Evolutionary conservation across 2,888 invertebrate species (phyloP).

Genomic region (Mimumesa dahlbomi): DNA sequence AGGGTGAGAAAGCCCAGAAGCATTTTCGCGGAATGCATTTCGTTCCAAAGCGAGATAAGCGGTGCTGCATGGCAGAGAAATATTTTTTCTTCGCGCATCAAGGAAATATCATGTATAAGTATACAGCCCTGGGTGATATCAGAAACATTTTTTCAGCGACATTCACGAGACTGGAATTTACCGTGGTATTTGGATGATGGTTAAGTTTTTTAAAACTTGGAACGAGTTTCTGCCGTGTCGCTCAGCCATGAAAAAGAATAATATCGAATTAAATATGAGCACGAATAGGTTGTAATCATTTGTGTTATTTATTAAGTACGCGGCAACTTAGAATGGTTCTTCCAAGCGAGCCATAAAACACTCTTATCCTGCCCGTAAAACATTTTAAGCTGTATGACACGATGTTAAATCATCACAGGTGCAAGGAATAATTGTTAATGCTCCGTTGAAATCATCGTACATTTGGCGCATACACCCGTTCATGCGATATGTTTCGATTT

Average conservation of each 20-base stretch:
- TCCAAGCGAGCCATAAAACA: too few relatives aligned
- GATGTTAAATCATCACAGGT: too few relatives aligned
- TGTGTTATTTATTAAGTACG: slow-evolving; percentile 1
- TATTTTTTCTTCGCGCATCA: slow-evolving; percentile 44
- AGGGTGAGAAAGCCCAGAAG: slow-evolving; percentile 16
- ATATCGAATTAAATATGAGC: too few relatives aligned
- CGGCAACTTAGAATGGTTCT: too few relatives aligned
- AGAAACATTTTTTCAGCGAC: slow-evolving; percentile 3
- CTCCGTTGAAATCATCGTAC: not conserved
- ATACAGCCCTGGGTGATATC: slow-evolving; percentile 28
- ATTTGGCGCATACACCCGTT: not conserved
- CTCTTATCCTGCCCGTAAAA: too few relatives aligned
- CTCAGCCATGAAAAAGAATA: too few relatives aligned
- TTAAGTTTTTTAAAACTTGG: too few relatives aligned
- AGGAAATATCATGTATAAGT: too few relatives aligned
- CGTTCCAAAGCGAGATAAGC: slow-evolving; percentile 28
- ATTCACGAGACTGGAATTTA: slow-evolving; percentile 1
- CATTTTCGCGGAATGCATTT: slow-evolving; percentile 25
- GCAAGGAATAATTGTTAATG: not conserved
- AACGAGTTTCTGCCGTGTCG: too few relatives aligned
- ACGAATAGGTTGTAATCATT: not conserved
- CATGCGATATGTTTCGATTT: not conserved
- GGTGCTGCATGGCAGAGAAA: slow-evolving; percentile 1
- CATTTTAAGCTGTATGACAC: too few relatives aligned
- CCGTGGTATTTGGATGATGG: slow-evolving; percentile 4